These are phyloP conservation scores for Threskiornis aethiopicus DNA, from an alignment of 2,797 vertebrate species.

Conservation along the genomic window DNA sequence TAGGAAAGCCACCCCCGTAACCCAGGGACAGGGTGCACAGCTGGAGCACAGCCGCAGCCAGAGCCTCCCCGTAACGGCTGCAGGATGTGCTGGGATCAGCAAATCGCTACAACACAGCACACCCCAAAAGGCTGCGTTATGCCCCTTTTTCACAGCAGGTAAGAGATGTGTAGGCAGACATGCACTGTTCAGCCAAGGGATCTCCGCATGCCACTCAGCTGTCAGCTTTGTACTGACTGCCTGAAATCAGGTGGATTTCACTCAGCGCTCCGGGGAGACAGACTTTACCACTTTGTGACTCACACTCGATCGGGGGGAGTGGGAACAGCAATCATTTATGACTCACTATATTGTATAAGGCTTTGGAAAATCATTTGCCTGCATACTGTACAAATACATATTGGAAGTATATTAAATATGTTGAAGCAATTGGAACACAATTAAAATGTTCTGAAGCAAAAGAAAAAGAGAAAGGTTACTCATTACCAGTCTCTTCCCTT, in stretches of 20 bases:
- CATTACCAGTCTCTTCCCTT: slow-evolving; percentile 42
- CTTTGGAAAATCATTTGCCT: slow-evolving; percentile 54
- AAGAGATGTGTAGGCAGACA: neutral
- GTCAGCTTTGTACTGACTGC: neutral
- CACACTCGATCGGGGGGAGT: neutral
- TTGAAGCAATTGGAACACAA: slow-evolving; percentile 57
- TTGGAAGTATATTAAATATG: slow-evolving; percentile 47
- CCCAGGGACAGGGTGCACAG: neutral
- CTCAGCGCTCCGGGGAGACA: neutral
- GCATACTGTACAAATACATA: slow-evolving; percentile 52
- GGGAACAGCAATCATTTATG: slow-evolving; percentile 60
- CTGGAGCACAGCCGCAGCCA: neutral
- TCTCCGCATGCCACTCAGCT: neutral
- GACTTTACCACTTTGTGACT: slow-evolving; percentile 53
- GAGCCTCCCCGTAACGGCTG: fast-evolving
- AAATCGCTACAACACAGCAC: fast-evolving
- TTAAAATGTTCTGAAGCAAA: slow-evolving; percentile 66
- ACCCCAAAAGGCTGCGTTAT: fast-evolving
- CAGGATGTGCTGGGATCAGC: fast-evolving
- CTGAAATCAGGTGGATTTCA: slow-evolving; percentile 33
- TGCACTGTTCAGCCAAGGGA: neutral
- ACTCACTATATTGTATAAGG: slow-evolving; percentile 63
- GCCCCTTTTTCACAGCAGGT: neutral
- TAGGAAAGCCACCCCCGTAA: neutral
- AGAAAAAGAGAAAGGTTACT: slow-evolving; percentile 54